Base-by-base conservation (phyloP, 1,140 invertebrate genomes). In the Drosophila azteca region DNA sequence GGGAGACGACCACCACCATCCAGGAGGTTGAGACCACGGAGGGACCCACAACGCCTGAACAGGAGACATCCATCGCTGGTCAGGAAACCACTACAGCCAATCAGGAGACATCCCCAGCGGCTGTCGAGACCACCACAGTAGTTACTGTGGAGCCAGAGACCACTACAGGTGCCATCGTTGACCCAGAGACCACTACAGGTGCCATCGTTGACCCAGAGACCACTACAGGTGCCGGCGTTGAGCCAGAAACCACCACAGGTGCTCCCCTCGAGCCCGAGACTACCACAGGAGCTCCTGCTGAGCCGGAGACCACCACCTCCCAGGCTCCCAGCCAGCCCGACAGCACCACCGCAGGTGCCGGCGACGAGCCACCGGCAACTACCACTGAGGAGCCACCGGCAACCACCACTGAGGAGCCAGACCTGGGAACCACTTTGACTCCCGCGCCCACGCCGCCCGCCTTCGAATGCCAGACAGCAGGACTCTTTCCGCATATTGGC, bases 401-500 rank as follows among this genome's bases (percentile, higher is more conserved):
- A 1, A 63, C 59, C 2, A 35, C 65, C 26, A 62, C 75, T 5
- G 22, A 13, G 5, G 44, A 15, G 31, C 57, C 61, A 22, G 58
- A 44, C n/a, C 29, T 48, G 2, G 55, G 48, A 0, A 51, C 60
- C 59, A 73, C 84, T 6, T 50, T 74, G 51, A 45, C 67, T 4
- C 68, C 76, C 29, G 79, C 78, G 29, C 63, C 70, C 9, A 60
- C 67, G 2, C 65, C 79, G 8, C 78, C 76, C n/a, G 54, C 31
- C 20, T 88, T 89, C 45, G 9, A 67, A 9, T 88, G 89, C 58
- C 43, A 52, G 22, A 35, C 58, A 0, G 55, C 68, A 0, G 89
- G 89, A n/a, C 24, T 59, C 1, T 87, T 78, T n/a, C 35, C 76
- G 0, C 31, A 90, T 52, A 71, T 63, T 41, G 52, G 44, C 29